These are phyloP conservation scores for Cylas formicarius DNA, from an alignment of 1,140 invertebrate genomes.

Conservation along the genomic window DNA sequence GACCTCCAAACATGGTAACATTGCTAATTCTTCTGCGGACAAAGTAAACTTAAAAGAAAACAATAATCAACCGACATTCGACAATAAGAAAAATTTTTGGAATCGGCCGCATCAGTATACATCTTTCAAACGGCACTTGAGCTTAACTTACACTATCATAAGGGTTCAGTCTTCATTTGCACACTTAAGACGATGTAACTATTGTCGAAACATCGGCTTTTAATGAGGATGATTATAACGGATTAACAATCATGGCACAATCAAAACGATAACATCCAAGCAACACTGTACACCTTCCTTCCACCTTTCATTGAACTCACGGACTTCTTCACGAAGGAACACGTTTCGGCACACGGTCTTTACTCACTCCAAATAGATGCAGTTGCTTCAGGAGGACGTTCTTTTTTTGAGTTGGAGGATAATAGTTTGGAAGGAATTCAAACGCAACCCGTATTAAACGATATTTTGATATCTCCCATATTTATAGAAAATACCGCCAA, in stretches of 20 bases:
- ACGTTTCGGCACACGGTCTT: neutral
- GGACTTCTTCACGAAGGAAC: neutral
- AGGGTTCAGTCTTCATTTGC: slow-evolving; percentile 32
- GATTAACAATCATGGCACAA: slow-evolving; percentile 29
- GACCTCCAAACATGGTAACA: slow-evolving; percentile 6
- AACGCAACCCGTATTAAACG: too few relatives aligned
- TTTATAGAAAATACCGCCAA: too few relatives aligned
- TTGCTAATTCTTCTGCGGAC: neutral
- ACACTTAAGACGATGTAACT: slow-evolving; percentile 23
- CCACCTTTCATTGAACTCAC: neutral
- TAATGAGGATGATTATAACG: slow-evolving; percentile 13
- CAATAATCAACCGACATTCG: slow-evolving; percentile 8
- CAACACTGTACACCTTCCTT: slow-evolving; percentile 9
- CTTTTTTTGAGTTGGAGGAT: neutral
- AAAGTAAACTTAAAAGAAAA: neutral
- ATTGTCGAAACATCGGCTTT: slow-evolving; percentile 30
- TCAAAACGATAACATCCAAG: slow-evolving; percentile 30
- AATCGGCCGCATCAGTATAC: slow-evolving; percentile 16
- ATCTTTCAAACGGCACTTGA: slow-evolving; percentile 32
- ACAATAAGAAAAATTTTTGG: slow-evolving; percentile 10
- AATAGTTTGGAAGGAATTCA: neutral
- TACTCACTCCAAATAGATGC: neutral
- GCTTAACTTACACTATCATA: slow-evolving; percentile 26
- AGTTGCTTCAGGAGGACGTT: neutral
- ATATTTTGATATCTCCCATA: too few relatives aligned